phyloP scores from a whole-genome alignment of 2,888 invertebrate genomes.

The Chloroclysta siterata region DNA sequence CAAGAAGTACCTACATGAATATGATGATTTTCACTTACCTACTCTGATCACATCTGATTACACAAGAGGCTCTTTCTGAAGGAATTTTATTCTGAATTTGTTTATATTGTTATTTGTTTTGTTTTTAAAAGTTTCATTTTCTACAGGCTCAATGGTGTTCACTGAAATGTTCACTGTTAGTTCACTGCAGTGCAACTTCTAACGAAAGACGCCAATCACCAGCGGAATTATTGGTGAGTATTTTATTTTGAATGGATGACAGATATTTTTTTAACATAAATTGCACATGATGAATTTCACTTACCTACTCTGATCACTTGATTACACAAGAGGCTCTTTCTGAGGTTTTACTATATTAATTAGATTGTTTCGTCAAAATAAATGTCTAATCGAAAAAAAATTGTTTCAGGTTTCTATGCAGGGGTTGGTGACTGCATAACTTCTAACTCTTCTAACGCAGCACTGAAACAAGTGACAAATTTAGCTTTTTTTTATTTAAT shows the following conservation, averaged over 20 bases:
- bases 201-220: background rate
- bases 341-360: constrained; percentile 46
- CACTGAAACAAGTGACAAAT: background rate
- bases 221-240: background rate
- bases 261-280: no score
- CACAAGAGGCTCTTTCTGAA: constrained; percentile 79
- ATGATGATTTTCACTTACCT: constrained; percentile 76
- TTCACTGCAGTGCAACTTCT: no score
- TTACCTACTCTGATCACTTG: constrained; percentile 76
- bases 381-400: background rate
- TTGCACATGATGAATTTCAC: constrained; percentile 65
- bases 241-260: background rate
- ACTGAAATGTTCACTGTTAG: no score
- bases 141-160: background rate
- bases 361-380: background rate
- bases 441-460: no score
- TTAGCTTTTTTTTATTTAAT: no score
- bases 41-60: constrained; percentile 73
- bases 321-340: constrained; percentile 80
- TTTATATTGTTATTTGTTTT: background rate
- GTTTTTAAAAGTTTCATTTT: background rate
- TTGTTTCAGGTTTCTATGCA: background rate
- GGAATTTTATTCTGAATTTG: background rate
- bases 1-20: background rate
- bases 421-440: background rate